phyloP scores from a whole-genome alignment of 1,140 invertebrate species.

The Oscheius sp. region DNA sequence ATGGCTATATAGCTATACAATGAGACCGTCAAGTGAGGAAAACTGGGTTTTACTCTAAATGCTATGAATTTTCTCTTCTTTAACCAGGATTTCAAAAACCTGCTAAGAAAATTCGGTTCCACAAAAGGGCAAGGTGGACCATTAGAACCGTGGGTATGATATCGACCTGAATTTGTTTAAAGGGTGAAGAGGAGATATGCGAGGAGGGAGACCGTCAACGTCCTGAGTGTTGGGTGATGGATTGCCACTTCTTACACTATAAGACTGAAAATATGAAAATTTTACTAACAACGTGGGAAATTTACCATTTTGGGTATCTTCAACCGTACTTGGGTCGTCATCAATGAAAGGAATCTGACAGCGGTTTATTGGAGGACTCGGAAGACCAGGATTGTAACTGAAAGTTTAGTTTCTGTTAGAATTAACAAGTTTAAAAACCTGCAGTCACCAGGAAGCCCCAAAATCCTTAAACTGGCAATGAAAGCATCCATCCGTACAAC shows the following conservation, averaged over 20 bases:
- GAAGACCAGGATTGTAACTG: slow-evolving; percentile 17
- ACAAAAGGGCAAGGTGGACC: too few species aligned
- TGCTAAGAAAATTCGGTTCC: too few species aligned
- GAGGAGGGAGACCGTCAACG: background rate
- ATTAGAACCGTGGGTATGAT: too few species aligned
- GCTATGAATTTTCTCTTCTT: too few species aligned
- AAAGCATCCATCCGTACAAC: slow-evolving; percentile 26
- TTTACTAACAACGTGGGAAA: background rate
- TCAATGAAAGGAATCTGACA: slow-evolving; percentile 23
- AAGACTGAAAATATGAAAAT: background rate
- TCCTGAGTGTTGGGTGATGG: background rate
- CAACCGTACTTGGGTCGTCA: too few species aligned
- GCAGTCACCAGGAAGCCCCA: slow-evolving; percentile 12
- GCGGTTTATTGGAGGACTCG: slow-evolving; percentile 10
- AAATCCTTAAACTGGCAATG: background rate
- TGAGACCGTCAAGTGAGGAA: too few species aligned
- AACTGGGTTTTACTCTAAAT: too few species aligned
- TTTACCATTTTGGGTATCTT: too few species aligned
- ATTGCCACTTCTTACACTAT: background rate
- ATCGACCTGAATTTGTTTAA: background rate
- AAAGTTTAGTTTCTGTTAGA: background rate
- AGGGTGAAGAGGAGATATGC: background rate
- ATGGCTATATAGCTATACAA: too few species aligned
- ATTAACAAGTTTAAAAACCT: background rate
- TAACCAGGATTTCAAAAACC: too few species aligned